Evolutionary conservation across 2,888 invertebrate species (phyloP), one percentile per base, ranked within the genome.

Genomic region (Mythimna loreyi): DNA sequence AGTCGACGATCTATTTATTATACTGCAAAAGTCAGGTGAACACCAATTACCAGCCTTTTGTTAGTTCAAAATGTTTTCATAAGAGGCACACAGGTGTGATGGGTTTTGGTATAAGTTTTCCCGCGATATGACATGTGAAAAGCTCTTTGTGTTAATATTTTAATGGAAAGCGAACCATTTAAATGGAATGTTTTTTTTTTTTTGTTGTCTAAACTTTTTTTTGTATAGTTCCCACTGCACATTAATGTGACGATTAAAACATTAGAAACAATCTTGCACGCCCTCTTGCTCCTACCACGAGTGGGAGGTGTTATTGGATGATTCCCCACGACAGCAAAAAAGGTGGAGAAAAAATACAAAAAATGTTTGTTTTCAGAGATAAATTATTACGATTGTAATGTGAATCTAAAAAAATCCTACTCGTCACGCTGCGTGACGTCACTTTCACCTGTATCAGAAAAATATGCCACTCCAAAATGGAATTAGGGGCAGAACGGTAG

Each of bases 11-110:
- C 84, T 87, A 86, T 88, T 87, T 89, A 86, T 89, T 86, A 87
- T 84, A 82, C 83, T 84, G 86, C 82, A 87, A 75, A 87, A 91
- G 91, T 89, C 89, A 90, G 89, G 87, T 91, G 86, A 87, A 87
- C 83, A 81, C 81, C 85, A 84, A 88, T 90, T 87, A 87, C 63
- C 61, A 62, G 55, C 23, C 55, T 80, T 75, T 77, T 70, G 69
- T 84, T 75, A 43, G 63, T 67, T 47, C 47, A 11, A 8, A 61
- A 76, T 73, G 73, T 71, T 78, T 75, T 71, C 62, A 49, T 69
- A 66, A 60, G 23, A 53, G 57, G 13, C 4, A 45, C n/a, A 9
- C 5, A 40, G 16, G 5, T 55, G 43, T 67, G 63, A 57, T 43
- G 49, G 11, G 3, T 36, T 52, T 43, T n/a, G 6, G 40, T 9